Conservation (phyloP, 2,888 invertebrate species). For the Xanthorhoe spadicearia region DNA sequence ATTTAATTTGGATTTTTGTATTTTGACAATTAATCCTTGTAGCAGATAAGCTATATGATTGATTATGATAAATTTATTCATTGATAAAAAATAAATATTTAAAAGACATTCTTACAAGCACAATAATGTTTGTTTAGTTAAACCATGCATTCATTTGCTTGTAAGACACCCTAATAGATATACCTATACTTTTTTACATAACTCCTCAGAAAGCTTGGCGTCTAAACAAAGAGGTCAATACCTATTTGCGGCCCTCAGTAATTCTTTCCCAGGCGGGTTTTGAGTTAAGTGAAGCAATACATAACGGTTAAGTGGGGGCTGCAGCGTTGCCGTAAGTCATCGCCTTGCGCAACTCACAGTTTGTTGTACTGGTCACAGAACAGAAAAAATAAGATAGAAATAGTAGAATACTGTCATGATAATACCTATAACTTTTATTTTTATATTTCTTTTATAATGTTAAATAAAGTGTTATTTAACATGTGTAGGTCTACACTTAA, state of each 20-base stretch:
- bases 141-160: not conserved
- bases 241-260: conserved; percentile 45
- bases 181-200: not conserved
- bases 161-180: no score
- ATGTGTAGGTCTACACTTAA: no score
- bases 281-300: conserved; percentile 75
- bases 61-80: no score
- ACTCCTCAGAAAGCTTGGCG: conserved; percentile 32
- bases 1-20: no score
- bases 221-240: conserved; percentile 26
- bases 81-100: no score
- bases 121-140: not conserved
- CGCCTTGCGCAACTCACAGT: conserved; percentile 53
- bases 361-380: conserved; percentile 22
- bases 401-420: no score
- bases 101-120: no score
- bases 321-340: conserved; percentile 70
- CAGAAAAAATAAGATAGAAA: no score
- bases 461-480: no score
- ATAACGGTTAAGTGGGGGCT: conserved; percentile 73
- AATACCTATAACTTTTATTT: not conserved
- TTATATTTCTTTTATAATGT: no score
- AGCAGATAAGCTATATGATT: no score
- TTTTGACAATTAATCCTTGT: no score
- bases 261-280: conserved; percentile 66